Base-by-base conservation (phyloP, 2,888 invertebrate species). In the Troides helena region DNA sequence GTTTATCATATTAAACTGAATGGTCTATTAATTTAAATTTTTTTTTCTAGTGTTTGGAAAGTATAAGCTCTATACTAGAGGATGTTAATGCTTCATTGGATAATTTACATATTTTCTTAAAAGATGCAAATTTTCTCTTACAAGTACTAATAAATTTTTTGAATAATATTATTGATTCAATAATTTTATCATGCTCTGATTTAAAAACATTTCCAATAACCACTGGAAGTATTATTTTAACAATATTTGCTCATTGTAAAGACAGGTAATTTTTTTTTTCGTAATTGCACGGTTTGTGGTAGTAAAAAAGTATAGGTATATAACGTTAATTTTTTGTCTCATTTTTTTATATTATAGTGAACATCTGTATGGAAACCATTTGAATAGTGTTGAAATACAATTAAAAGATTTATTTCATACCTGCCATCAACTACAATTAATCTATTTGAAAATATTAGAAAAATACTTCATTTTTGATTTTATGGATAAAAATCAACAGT, bases 201-300 rank as follows among this genome's bases (percentile, higher is more conserved):
- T 78, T 86, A 78, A 85, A 83, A 69, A 76, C 69, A 17, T 87
- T 90, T 71, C 89, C 90, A 12, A 81, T 74, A 1, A 74, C 78
- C 5, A 85, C 89, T 7, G 87, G 86, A 23, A 78, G 78, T 21
- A 88, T 93, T 60, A 81, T 94, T 59, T 77, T 82, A 59, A 76
- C 80, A 67, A 86, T 93, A 39, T 93, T 93, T 74, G 80, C 78
- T 69, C 93, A 94, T 76, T 93, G 93, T 76, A 93, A 87, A 74
- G 85, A 92, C 57, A 93, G 94, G 93, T 93, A 77, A 73, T 56
- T 73, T 18, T 59, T 21, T 53, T 73, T 23, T 59, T 21, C 8
- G 4, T 21, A 56, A 56, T 56, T 56, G n/a, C 21, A 21, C 6
- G n/a, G 7, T 7, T 56, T n/a, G 7, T 56, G 18, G 18, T 1